These are phyloP conservation scores for Proisotoma minuta DNA, from an alignment of 2,888 invertebrate species.

Conservation along the genomic window DNA sequence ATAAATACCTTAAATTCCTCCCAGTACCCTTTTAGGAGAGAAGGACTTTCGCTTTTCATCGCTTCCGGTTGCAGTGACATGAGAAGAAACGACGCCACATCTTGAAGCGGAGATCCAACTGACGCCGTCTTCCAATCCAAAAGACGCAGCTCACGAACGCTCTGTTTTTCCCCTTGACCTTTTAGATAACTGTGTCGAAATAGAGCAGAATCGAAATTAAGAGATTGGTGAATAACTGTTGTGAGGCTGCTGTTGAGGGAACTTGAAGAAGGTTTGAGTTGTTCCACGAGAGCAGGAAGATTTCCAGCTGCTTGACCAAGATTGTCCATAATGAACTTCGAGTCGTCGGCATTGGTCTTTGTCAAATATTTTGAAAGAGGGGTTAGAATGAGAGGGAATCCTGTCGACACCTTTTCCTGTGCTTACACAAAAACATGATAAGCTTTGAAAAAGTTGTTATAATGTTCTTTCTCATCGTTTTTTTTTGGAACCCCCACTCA, in stretches of 20 bases:
- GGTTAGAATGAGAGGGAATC: neutral
- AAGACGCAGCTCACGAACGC: conserved; percentile 21
- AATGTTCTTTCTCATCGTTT: too few species aligned
- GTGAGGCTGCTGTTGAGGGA: neutral
- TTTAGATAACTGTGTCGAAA: neutral
- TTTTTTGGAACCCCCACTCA: too few species aligned
- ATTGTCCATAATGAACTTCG: neutral
- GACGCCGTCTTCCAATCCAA: conserved; percentile 26
- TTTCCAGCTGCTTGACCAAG: neutral
- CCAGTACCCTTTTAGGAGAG: conserved; percentile 24
- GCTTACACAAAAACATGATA: too few species aligned
- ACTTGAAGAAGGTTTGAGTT: neutral
- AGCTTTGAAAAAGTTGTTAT: too few species aligned
- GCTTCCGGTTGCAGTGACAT: conserved; percentile 22
- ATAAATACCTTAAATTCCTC: conserved; percentile 21
- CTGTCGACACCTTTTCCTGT: neutral
- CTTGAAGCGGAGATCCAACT: conserved; percentile 28
- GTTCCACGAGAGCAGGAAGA: neutral
- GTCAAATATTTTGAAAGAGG: neutral
- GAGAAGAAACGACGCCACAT: conserved; percentile 28
- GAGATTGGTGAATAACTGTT: neutral
- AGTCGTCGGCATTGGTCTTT: neutral
- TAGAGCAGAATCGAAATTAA: neutral
- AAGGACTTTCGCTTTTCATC: conserved; percentile 13
- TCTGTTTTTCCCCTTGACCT: neutral